Percentiles rank a stretch among this genome's conserved stretches.
phyloP scores from a whole-genome alignment of 2,113 vertebrate species.

The Spermophilus dauricus region DNA sequence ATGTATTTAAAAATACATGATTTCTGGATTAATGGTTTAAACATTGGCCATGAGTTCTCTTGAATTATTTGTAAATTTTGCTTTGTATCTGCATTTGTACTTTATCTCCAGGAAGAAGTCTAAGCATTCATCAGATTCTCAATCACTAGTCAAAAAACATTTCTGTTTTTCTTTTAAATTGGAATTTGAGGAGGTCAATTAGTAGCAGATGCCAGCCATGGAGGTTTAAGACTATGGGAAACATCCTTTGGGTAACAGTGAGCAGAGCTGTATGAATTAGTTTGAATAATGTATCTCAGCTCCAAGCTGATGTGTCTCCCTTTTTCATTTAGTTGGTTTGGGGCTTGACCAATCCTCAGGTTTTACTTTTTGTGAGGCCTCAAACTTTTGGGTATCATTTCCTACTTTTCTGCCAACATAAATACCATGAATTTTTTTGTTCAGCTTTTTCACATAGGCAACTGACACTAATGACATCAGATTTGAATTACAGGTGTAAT shows the following conservation, averaged over 20 bases:
- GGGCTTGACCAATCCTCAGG: neutral
- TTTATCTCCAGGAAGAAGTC: neutral
- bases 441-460: neutral
- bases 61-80: conserved; percentile 24
- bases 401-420: neutral
- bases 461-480: neutral
- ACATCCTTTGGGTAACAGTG: neutral
- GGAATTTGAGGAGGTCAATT: neutral
- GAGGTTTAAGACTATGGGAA: neutral
- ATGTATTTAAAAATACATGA: neutral
- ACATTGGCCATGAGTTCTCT: neutral
- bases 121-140: neutral
- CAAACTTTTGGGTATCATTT: neutral
- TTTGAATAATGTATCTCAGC: no score
- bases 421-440: neutral
- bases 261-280: neutral
- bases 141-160: neutral
- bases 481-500: neutral
- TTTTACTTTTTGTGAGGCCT: neutral
- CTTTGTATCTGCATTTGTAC: neutral
- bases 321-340: neutral
- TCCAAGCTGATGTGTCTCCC: neutral
- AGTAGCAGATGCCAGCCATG: neutral
- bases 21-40: neutral
- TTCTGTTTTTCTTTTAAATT: neutral